Percentiles rank a stretch among this genome's conserved stretches.
These are phyloP conservation scores for Nasalis larvatus DNA, from an alignment of 2,113 vertebrate species.

Conservation along the genomic window DNA sequence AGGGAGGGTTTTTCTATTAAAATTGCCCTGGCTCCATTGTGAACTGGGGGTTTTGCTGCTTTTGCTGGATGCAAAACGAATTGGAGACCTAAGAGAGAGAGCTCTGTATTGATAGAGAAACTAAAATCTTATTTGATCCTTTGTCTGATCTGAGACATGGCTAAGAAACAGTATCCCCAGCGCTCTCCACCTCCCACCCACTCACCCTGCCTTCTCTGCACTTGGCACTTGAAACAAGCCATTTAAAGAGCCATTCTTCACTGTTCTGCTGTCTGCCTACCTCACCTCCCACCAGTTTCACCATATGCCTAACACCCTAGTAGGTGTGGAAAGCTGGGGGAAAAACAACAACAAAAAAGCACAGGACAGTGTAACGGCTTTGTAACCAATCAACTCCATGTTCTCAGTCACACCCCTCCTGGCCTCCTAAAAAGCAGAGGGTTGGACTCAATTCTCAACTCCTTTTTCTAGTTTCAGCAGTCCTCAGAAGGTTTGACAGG, in stretches of 20 bases:
- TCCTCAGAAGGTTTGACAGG: neutral
- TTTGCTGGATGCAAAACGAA: neutral
- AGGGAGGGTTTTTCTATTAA: neutral
- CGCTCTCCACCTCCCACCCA: neutral
- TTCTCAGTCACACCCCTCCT: neutral
- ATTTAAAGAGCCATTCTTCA: neutral
- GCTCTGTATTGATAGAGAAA: slow-evolving; percentile 4
- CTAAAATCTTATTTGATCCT: neutral
- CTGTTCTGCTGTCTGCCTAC: neutral
- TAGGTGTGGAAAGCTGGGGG: slow-evolving; percentile 9
- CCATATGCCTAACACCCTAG: neutral
- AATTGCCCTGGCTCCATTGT: neutral
- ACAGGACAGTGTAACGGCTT: neutral
- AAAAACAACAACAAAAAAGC: neutral
- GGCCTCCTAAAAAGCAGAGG: neutral
- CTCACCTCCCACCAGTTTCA: slow-evolving; percentile 11
- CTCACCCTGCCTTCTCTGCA: neutral
- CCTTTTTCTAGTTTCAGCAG: neutral
- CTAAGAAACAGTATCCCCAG: slow-evolving; percentile 5
- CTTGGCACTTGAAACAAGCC: slow-evolving; percentile 2
- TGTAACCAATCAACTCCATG: neutral
- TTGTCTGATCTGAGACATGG: neutral
- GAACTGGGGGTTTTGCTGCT: neutral
- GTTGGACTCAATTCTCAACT: neutral
- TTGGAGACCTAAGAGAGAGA: neutral